These are phyloP conservation scores for Ophion ellenae DNA, from an alignment of 2,888 invertebrate genomes.

Conservation along the genomic window DNA sequence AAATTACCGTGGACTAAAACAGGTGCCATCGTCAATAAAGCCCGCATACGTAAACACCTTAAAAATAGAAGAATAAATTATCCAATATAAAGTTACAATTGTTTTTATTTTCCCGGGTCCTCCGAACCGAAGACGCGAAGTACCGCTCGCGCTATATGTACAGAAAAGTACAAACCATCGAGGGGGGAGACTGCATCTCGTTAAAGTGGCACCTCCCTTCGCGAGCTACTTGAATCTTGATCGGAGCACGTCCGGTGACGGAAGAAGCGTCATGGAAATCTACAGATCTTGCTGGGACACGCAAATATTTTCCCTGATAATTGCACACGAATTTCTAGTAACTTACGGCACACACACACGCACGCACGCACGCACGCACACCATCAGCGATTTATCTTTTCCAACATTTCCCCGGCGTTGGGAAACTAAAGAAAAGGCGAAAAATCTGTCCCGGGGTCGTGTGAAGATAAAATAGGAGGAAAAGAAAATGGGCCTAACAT, in stretches of 20 bases:
- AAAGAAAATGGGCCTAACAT: conserved; percentile 63
- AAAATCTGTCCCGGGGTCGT: background rate
- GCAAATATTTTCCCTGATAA: conserved; percentile 6
- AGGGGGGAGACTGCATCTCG: too few relatives aligned
- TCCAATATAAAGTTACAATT: background rate
- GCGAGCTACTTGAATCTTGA: too few relatives aligned
- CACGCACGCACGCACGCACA: background rate
- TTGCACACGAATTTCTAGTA: background rate
- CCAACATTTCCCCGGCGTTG: background rate
- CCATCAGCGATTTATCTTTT: background rate
- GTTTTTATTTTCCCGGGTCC: background rate
- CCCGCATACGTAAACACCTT: too few relatives aligned
- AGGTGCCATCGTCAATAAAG: too few relatives aligned
- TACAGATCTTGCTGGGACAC: background rate
- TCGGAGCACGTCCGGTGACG: too few relatives aligned
- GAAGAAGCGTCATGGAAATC: background rate
- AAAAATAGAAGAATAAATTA: background rate
- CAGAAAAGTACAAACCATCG: background rate
- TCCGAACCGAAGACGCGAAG: background rate
- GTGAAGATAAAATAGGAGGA: background rate
- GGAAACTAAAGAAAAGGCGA: background rate
- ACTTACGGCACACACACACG: background rate
- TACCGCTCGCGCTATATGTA: background rate
- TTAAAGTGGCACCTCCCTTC: too few relatives aligned
- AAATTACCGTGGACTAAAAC: too few relatives aligned